Percentiles rank a stretch among this genome's conserved stretches.
Conservation (phyloP, 2,797 vertebrate species). For the Semaprochilodus insignis region DNA sequence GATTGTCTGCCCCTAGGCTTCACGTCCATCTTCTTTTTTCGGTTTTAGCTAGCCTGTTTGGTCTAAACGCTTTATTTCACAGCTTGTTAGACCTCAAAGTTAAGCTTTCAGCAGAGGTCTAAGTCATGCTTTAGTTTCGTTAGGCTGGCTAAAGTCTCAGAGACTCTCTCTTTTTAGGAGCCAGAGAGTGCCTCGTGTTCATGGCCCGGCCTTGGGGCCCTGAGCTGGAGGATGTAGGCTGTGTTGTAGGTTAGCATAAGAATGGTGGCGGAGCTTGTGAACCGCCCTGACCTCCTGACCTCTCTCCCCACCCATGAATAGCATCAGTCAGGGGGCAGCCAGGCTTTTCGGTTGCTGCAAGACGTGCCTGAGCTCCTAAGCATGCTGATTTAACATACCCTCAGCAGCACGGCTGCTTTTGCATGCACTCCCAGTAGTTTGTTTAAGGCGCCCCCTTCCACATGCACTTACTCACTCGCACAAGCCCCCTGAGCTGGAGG, state of each 20-base stretch:
- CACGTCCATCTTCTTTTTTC: not conserved
- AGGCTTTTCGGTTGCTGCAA: constrained; percentile 84
- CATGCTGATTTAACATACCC: constrained; percentile 97
- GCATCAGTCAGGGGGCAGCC: constrained; percentile 80
- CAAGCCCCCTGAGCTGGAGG: constrained; percentile 34
- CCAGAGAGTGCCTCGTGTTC: constrained; percentile 1
- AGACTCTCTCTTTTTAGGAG: constrained; percentile 17
- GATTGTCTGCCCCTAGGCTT: not conserved
- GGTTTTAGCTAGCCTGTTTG: not conserved
- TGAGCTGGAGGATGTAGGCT: constrained; percentile 54
- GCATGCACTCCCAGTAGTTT: constrained; percentile 47
- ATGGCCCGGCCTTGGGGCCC: not conserved
- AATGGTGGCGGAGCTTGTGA: constrained; percentile 90
- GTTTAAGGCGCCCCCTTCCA: constrained; percentile 57
- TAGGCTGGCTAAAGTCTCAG: not conserved
- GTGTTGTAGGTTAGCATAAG: constrained; percentile 90
- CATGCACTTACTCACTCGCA: constrained; percentile 36
- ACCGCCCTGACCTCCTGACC: constrained; percentile 89
- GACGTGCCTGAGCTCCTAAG: constrained; percentile 91
- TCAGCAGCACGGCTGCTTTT: constrained; percentile 57
- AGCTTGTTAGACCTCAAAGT: not conserved
- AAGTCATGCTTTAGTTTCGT: not conserved
- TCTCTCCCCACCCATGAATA: constrained; percentile 87
- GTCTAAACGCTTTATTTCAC: constrained; percentile 14
- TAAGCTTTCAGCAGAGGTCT: not conserved